These are phyloP conservation scores for Perdita meconis DNA, from an alignment of 2,888 invertebrate species.

Conservation along the genomic window DNA sequence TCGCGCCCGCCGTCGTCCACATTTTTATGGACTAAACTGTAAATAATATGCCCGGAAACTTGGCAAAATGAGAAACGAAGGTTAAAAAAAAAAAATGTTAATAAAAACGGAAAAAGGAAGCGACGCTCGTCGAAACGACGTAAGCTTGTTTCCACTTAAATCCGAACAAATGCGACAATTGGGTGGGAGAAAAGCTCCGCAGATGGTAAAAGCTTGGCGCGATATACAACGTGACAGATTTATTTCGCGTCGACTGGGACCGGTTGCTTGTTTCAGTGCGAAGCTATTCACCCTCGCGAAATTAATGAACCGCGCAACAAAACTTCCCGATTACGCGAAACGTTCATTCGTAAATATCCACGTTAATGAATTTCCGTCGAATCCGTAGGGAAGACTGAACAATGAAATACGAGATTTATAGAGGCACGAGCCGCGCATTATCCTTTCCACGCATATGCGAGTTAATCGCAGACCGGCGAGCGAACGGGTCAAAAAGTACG, in stretches of 20 bases:
- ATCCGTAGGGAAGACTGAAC: slow-evolving; percentile 39
- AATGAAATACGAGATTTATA: slow-evolving; percentile 35
- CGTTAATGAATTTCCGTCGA: slow-evolving; percentile 60
- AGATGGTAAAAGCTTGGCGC: neutral
- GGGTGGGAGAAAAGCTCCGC: neutral
- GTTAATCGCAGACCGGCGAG: neutral
- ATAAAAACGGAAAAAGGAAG: neutral
- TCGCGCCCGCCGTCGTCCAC: too few species aligned
- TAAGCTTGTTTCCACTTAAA: neutral
- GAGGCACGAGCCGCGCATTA: slow-evolving; percentile 31
- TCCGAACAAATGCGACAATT: neutral
- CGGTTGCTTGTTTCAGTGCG: slow-evolving; percentile 11
- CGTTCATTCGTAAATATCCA: slow-evolving; percentile 46
- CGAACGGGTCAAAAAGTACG: neutral
- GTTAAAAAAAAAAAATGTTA: neutral
- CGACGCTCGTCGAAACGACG: neutral
- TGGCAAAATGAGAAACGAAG: too few species aligned
- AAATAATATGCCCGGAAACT: too few species aligned
- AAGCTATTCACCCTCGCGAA: slow-evolving; percentile 41
- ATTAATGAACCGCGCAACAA: slow-evolving; percentile 49
- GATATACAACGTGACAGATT: neutral
- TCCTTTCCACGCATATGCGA: slow-evolving; percentile 15
- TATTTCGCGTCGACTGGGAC: slow-evolving; percentile 3
- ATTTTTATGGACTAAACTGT: too few species aligned
- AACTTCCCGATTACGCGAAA: slow-evolving; percentile 47